Evolutionary conservation across 2,113 vertebrate species (phyloP).

Genomic region (Smithornis capensis): DNA sequence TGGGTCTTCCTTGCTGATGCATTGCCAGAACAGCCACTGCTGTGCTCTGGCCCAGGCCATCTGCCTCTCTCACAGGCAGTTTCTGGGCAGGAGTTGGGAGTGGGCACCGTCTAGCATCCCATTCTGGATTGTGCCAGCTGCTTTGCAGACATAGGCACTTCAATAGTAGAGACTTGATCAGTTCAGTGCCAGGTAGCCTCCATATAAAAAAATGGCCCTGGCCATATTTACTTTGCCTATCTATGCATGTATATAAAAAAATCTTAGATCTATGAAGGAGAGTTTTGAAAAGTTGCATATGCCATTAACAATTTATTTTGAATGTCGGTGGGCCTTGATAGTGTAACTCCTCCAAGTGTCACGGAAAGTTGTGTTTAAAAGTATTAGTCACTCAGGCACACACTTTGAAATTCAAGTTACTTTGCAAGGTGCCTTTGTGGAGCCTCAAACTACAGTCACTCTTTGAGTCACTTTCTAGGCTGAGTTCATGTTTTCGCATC

Average conservation of each 20-base stretch:
- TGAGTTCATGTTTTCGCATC: not conserved
- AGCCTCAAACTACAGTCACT: not conserved
- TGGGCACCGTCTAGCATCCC: not conserved
- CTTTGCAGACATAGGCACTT: not conserved
- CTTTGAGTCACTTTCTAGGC: not conserved
- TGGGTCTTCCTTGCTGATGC: not conserved
- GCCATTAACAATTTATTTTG: not conserved
- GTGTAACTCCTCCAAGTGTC: not conserved
- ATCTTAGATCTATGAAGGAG: not conserved
- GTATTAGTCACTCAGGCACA: not conserved
- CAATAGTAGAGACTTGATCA: not conserved
- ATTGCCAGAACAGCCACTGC: accelerated
- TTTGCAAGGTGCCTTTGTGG: not conserved
- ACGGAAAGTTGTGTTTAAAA: not conserved
- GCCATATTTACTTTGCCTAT: not conserved
- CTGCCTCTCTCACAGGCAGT: not conserved
- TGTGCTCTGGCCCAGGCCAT: not conserved
- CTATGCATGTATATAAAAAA: not conserved
- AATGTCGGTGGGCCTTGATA: not conserved
- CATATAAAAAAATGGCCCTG: not conserved
- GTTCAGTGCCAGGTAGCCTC: not conserved
- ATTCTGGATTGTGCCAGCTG: not conserved
- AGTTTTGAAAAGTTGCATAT: not conserved
- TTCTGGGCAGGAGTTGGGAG: not conserved
- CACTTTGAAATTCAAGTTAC: not conserved